Percentiles rank a stretch among this genome's conserved stretches.
Conservation (phyloP, 2,113 vertebrate species). For the Caranx melampygus region DNA sequence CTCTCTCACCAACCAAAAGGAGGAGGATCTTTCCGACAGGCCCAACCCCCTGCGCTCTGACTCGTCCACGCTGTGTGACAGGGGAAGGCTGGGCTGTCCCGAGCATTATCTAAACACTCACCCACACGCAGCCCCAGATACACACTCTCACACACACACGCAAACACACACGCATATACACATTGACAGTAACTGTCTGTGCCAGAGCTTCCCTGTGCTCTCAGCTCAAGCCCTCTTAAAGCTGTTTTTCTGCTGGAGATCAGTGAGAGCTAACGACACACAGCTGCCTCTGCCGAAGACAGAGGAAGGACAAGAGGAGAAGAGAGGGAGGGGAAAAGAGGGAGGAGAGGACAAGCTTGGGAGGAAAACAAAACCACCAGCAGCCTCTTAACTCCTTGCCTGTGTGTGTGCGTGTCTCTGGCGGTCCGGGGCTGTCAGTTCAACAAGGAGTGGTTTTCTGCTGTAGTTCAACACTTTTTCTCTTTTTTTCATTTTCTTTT, state of each 20-base stretch:
- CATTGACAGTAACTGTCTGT: slow-evolving; percentile 46
- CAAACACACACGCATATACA: slow-evolving; percentile 29
- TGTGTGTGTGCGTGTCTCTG: slow-evolving; percentile 10
- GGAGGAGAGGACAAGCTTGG: slow-evolving; percentile 46
- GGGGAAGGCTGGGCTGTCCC: slow-evolving; percentile 81
- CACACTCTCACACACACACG: slow-evolving; percentile 37
- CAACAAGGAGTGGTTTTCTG: slow-evolving; percentile 41
- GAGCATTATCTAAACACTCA: slow-evolving; percentile 79
- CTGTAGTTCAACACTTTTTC: slow-evolving; percentile 55
- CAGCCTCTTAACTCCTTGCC: slow-evolving; percentile 50
- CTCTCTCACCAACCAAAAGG: slow-evolving; percentile 40
- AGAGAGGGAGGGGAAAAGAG: slow-evolving; percentile 30
- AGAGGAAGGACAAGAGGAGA: slow-evolving; percentile 44
- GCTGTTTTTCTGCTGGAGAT: slow-evolving; percentile 78
- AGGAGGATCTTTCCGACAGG: slow-evolving; percentile 64
- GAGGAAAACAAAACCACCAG: slow-evolving; percentile 44
- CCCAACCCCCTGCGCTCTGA: slow-evolving; percentile 75
- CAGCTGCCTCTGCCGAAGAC: slow-evolving; percentile 70
- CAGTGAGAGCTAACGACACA: slow-evolving; percentile 65
- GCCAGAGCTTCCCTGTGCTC: slow-evolving; percentile 55
- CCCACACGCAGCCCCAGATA: slow-evolving; percentile 49
- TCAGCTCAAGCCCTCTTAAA: slow-evolving; percentile 74
- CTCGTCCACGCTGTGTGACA: slow-evolving; percentile 76
- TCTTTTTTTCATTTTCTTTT: slow-evolving; percentile 1
- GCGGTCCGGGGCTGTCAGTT: slow-evolving; percentile 45